Conservation (phyloP, 2,888 invertebrate genomes). For the Ligdia adustata region DNA sequence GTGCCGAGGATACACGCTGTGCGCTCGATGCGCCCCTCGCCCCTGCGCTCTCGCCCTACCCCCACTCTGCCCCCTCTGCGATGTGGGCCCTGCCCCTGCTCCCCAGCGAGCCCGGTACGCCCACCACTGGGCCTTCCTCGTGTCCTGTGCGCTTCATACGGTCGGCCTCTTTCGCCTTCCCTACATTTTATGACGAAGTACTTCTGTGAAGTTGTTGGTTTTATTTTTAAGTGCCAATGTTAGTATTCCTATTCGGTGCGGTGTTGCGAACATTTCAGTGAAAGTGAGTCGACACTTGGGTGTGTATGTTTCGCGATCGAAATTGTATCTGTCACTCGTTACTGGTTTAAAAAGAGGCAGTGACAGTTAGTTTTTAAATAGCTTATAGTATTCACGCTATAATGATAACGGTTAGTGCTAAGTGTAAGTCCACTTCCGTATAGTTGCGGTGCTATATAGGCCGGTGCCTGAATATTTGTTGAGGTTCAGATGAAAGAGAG, state of each 20-base stretch:
- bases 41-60: constrained; percentile 25
- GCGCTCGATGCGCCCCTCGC: constrained; percentile 19
- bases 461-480: constrained; percentile 44
- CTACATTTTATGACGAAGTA: constrained; percentile 51
- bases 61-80: constrained; percentile 34
- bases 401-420: constrained; percentile 7
- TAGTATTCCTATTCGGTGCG: constrained; percentile 12
- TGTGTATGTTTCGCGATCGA: too few species aligned
- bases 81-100: constrained; percentile 29
- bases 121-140: constrained; percentile 31
- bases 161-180: constrained; percentile 41
- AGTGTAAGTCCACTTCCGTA: constrained; percentile 34
- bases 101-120: constrained; percentile 31
- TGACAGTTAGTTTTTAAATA: neutral
- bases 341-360: neutral
- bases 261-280: too few species aligned
- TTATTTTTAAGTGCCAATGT: constrained; percentile 22
- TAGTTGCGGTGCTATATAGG: constrained; percentile 60
- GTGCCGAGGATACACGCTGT: too few species aligned
- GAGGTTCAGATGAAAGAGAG: neutral
- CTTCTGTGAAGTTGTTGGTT: constrained; percentile 33
- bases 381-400: neutral
- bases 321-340: too few species aligned
- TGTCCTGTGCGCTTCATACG: constrained; percentile 35
- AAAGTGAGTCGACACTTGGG: too few species aligned